Percentiles rank a stretch among this genome's conserved stretches.
Evolutionary conservation across 2,113 vertebrate species (phyloP).

Genomic region (Progne subis): DNA sequence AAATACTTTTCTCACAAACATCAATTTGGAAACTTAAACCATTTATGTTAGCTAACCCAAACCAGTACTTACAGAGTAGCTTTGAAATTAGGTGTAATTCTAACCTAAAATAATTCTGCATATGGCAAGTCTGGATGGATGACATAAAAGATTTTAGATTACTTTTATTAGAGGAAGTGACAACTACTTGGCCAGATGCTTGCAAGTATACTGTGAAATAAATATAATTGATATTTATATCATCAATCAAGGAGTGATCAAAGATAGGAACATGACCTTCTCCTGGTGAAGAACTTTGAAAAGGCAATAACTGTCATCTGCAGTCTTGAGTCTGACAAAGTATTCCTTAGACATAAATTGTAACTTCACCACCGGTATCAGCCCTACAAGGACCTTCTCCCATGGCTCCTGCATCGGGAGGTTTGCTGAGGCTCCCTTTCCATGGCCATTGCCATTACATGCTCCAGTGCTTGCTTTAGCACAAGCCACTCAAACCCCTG

Average conservation of each 20-base stretch:
- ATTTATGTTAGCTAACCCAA: not conserved
- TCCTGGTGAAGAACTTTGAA: not conserved
- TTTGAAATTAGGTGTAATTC: not conserved
- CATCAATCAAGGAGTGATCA: not conserved
- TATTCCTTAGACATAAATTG: not conserved
- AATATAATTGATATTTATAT: not conserved
- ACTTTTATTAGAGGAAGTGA: not conserved
- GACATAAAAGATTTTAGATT: no score
- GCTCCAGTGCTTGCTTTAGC: not conserved
- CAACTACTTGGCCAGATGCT: not conserved
- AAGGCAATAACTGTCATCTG: not conserved
- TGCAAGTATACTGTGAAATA: not conserved
- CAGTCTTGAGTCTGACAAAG: not conserved
- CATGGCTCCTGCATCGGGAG: not conserved
- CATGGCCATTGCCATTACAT: not conserved
- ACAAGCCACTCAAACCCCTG: not conserved
- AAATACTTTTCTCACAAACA: not conserved
- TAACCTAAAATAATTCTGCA: not conserved
- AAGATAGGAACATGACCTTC: not conserved
- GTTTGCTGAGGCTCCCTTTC: not conserved
- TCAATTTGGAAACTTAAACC: not conserved
- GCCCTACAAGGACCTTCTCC: not conserved
- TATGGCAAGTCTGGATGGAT: accelerated
- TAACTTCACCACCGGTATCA: not conserved
- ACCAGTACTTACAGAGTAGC: not conserved